These are phyloP conservation scores for Sceliomorpha sp. DNA, from an alignment of 2,888 invertebrate genomes.

Conservation along the genomic window DNA sequence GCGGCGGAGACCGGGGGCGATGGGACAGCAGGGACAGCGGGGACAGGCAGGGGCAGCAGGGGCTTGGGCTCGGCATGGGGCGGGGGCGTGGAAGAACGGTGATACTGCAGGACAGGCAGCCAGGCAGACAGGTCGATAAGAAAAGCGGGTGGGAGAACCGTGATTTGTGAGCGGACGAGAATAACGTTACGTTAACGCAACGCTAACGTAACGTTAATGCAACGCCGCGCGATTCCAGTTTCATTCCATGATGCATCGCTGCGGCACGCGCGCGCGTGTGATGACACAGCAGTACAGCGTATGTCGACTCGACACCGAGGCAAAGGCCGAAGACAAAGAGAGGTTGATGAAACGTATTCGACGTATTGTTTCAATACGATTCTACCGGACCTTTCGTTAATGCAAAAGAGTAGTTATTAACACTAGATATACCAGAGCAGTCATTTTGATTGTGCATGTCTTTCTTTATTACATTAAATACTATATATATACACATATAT, in stretches of 20 bases:
- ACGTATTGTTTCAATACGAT: too few relatives aligned
- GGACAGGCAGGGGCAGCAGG: conserved; percentile 5
- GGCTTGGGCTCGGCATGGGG: conserved; percentile 3
- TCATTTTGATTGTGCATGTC: too few relatives aligned
- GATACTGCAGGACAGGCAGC: conserved; percentile 36
- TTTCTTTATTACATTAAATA: too few relatives aligned
- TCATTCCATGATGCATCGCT: conserved; percentile 77
- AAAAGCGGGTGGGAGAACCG: conserved; percentile 42
- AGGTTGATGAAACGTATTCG: too few relatives aligned
- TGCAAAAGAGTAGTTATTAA: too few relatives aligned
- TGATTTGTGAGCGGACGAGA: conserved; percentile 37
- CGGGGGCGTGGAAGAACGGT: conserved; percentile 42
- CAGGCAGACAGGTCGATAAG: conserved; percentile 44
- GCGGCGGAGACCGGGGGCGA: too few relatives aligned
- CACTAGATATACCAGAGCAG: too few relatives aligned
- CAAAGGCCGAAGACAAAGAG: not conserved
- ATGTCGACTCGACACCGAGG: conserved; percentile 1
- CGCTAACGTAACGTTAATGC: conserved; percentile 54
- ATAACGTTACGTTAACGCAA: conserved; percentile 42
- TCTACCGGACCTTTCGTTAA: too few relatives aligned
- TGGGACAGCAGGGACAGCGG: conserved; percentile 5
- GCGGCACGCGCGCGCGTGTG: conserved; percentile 67
- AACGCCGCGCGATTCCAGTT: conserved; percentile 37
- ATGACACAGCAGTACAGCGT: conserved; percentile 30
- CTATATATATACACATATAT: too few relatives aligned